Base-by-base conservation (phyloP, 1,140 invertebrate species). In the Drosophila subobscura region DNA sequence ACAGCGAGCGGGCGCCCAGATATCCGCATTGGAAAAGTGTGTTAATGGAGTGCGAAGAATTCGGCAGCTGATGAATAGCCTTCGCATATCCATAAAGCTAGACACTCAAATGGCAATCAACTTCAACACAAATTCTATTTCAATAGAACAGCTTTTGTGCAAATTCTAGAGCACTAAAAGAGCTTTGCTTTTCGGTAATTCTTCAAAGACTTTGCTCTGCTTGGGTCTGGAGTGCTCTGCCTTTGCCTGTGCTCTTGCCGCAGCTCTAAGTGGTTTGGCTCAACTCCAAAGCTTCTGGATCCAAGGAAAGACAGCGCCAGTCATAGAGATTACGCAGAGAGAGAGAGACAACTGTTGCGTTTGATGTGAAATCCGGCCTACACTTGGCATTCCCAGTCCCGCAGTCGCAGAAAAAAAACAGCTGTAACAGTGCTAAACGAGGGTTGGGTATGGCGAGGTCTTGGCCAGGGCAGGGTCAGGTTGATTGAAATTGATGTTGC, bases 401-500 rank as follows among this genome's bases (percentile, higher is more conserved):
- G n/a, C n/a, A 40, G n/a, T 14, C 23, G 14, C 10, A 16, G 4
- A 10, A 33, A 33, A 33, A 37, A 37, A 10, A 12, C 33, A 37
- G 33, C 10, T 37, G 33, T 12, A 37, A 37, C 4, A 37, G 10
- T 37, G 33, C 33, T 10, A 37, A 40, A 49, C 14, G 16, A 6
- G 22, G 1, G 7, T 23, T 29, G 22, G 12, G 16, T 14, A 8
- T 5, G 14, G 8, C 4, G 27, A 16, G 25, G 12, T 29, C n/a
- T n/a, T 25, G 27, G 33, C 42, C 46, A 7, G 71, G 60, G 42
- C 46, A 7, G 71, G 60, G 42, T 40, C 49, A 55, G 64, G 51
- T 75, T 85, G 83, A 86, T 86, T 88, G 83, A 86, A 78, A 86
- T 86, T 77, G 76, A 85, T 86, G 77, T 81, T 59, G 68, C 77